A percentile compares a stretch with the other conserved stretches of the same genome.
These are phyloP conservation scores for Terrapene triunguis DNA, from an alignment of 2,113 vertebrate genomes.

Conservation along the genomic window DNA sequence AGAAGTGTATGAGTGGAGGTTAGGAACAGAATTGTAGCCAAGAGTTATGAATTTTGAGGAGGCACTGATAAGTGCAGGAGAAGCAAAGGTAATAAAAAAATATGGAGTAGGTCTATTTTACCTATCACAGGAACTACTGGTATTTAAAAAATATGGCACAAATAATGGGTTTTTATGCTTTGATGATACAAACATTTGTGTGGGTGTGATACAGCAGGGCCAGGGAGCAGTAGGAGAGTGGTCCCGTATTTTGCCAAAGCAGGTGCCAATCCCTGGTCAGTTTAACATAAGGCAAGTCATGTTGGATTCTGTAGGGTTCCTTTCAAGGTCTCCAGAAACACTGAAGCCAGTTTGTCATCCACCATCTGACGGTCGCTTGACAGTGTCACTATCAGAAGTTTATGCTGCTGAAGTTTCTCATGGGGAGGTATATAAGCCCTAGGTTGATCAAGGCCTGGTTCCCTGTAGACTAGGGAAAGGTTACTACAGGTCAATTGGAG, in stretches of 20 bases:
- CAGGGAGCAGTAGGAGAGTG: no score
- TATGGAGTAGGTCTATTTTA: slow-evolving; percentile 7
- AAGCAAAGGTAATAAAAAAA: not conserved
- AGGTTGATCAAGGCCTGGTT: no score
- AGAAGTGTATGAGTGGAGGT: not conserved
- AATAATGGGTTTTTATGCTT: slow-evolving; percentile 29
- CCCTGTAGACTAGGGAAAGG: no score
- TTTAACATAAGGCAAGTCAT: slow-evolving; percentile 78
- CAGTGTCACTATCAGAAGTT: slow-evolving; percentile 92
- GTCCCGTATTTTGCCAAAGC: not conserved
- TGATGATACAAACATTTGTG: slow-evolving; percentile 17
- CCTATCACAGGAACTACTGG: not conserved
- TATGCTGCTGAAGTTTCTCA: slow-evolving; percentile 78
- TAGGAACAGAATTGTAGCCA: not conserved
- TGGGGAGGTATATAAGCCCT: no score
- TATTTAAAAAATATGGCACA: slow-evolving; percentile 9
- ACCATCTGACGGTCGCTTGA: slow-evolving; percentile 93
- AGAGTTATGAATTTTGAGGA: not conserved
- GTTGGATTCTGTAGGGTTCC: slow-evolving; percentile 90
- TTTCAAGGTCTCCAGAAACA: slow-evolving; percentile 92
- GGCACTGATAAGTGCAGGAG: not conserved
- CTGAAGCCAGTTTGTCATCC: slow-evolving; percentile 91
- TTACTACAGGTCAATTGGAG: no score
- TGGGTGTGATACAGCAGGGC: not conserved
- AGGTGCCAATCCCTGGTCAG: not conserved